Evolutionary conservation across 1,140 invertebrate species (phyloP).

Genomic region (Drosophila biarmipes): DNA sequence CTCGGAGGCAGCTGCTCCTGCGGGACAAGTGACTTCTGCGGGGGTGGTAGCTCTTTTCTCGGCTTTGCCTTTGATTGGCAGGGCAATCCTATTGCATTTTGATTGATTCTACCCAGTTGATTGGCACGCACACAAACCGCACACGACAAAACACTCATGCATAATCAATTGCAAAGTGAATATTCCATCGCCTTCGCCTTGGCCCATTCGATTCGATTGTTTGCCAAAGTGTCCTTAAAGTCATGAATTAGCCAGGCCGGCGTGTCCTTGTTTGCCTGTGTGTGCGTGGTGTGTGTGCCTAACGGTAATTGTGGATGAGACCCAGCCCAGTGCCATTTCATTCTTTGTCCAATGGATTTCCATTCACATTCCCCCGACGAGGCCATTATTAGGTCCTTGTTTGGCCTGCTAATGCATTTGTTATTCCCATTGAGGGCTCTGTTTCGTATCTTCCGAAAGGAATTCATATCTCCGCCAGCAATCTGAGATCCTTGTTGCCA

Average conservation of each 20-base stretch:
- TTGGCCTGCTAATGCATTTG: slow-evolving; percentile 51
- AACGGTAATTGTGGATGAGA: slow-evolving; percentile 70
- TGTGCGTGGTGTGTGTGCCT: slow-evolving; percentile 25
- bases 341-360: slow-evolving; percentile 41
- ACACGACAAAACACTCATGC: slow-evolving; percentile 52
- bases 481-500: slow-evolving; percentile 54
- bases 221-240: slow-evolving; percentile 69
- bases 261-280: slow-evolving; percentile 49
- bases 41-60: slow-evolving; percentile 5
- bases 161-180: slow-evolving; percentile 68
- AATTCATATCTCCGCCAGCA: slow-evolving; percentile 51
- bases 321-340: slow-evolving; percentile 13
- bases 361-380: slow-evolving; percentile 11
- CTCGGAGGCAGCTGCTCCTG: slow-evolving; percentile 19
- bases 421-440: slow-evolving; percentile 33
- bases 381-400: slow-evolving; percentile 52
- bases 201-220: slow-evolving; percentile 46
- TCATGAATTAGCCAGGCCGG: slow-evolving; percentile 73
- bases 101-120: slow-evolving; percentile 71
- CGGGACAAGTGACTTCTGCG: slow-evolving; percentile 24
- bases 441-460: background rate
- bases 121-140: slow-evolving; percentile 52
- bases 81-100: slow-evolving; percentile 73
- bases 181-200: slow-evolving; percentile 47
- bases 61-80: slow-evolving; percentile 52